Evolutionary conservation across 2,113 vertebrate genomes (phyloP), one percentile per base, ranked within the genome.

Genomic region (Nematolebias whitei): DNA sequence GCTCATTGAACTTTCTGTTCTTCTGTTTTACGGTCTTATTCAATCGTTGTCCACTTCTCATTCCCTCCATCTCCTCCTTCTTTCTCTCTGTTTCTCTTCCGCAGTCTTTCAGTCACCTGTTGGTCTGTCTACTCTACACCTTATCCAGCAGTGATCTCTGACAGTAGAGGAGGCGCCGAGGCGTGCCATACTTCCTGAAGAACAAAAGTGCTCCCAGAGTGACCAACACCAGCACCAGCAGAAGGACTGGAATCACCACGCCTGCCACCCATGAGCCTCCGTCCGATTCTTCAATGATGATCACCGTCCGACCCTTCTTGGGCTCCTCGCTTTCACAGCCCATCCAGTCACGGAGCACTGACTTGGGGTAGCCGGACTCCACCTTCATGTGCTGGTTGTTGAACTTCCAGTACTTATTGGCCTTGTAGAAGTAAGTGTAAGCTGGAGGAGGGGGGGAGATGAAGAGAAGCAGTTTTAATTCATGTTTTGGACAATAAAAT

Each of bases 391-490:
- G 92, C 87, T 96, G 93, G 85, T 96, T 97, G 88, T 95, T 96
- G 82, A 96, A 97, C 84, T 96, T 96, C 96, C 96, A 97, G 87
- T 95, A 97, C 64, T 93, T 95, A 82, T 95, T 95, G 67, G 92
- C 95, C 90, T 96, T 97, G 89, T 96, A 96, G 88, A 97, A 97
- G 67, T 95, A 96, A 0, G 95, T 96, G 92, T 94, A 95, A 24
- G 89, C 96, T 97, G 85, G 4, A 0, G 13, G 12, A 39, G 71
- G 24, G n/a, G 0, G 11, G 12, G 41, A 68, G 18, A n/a, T 2
- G 2, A 5, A 40, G 20, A 12, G 45, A 52, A 35, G 0, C n/a
- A 59, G n/a, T 18, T n/a, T 57, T 41, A 24, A 13, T 16, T 40
- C 12, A 12, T 12, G 16, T 16, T 4, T 18, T 15, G 23, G 14